Percentiles rank a stretch among this genome's conserved stretches.
These are phyloP conservation scores for Sepiola atlantica DNA, from an alignment of 2,888 invertebrate genomes.

Conservation along the genomic window DNA sequence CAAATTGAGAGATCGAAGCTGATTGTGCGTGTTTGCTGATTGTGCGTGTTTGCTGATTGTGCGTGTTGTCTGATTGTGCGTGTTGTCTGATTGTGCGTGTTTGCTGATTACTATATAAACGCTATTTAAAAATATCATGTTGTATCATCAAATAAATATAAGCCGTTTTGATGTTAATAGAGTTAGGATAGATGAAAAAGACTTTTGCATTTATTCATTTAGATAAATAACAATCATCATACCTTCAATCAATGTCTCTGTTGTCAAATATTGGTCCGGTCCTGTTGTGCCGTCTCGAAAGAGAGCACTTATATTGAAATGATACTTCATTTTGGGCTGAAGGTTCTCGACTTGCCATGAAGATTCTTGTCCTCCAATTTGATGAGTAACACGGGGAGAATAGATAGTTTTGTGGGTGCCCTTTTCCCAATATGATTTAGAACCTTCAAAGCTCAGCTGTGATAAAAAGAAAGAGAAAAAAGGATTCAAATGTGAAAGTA, in stretches of 20 bases:
- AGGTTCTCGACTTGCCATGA: conserved; percentile 64
- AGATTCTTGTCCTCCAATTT: conserved; percentile 62
- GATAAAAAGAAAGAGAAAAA: conserved; percentile 43
- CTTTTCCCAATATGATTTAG: conserved; percentile 64
- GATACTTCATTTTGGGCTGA: conserved; percentile 70
- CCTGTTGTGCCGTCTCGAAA: conserved; percentile 68
- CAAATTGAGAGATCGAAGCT: too few species aligned
- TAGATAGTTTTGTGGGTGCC: conserved; percentile 57
- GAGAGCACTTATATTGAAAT: conserved; percentile 71
- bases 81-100: too few species aligned
- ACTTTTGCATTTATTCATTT: too few species aligned
- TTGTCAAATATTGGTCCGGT: conserved; percentile 60
- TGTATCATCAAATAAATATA: too few species aligned
- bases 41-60: too few species aligned
- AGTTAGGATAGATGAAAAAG: too few species aligned
- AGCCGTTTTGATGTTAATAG: too few species aligned
- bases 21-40: too few species aligned
- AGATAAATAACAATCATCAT: background rate
- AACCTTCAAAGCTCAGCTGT: conserved; percentile 68
- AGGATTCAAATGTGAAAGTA: background rate
- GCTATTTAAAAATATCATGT: too few species aligned
- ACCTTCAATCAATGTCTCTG: conserved; percentile 70
- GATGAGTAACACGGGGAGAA: conserved; percentile 53
- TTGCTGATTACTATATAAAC: too few species aligned
- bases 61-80: too few species aligned